Percentiles rank a stretch among this genome's conserved stretches.
Conservation (phyloP, 2,888 invertebrate genomes). For the Octodonta nipae region DNA sequence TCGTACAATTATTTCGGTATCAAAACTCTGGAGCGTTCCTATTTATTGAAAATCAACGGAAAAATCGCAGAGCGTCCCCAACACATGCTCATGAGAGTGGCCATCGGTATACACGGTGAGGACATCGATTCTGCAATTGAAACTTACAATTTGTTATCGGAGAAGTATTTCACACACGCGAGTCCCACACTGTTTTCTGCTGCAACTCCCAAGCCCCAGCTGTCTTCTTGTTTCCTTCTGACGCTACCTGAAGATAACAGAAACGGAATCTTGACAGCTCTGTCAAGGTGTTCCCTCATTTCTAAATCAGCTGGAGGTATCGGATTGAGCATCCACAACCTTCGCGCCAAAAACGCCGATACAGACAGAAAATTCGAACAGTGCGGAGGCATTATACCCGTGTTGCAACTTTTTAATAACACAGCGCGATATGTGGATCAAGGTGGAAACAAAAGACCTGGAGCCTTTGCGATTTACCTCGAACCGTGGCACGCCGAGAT, state of each 20-base stretch:
- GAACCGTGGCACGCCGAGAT: constrained; percentile 99
- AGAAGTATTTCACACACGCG: constrained; percentile 93
- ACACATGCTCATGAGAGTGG: constrained; percentile 95
- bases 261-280: constrained; percentile 84
- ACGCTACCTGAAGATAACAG: constrained; percentile 92
- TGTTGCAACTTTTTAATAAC: constrained; percentile 89
- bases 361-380: constrained; percentile 90
- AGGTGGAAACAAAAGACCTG: constrained; percentile 93
- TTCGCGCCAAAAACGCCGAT: constrained; percentile 78
- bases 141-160: constrained; percentile 90
- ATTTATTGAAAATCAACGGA: constrained; percentile 78
- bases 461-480: constrained; percentile 92
- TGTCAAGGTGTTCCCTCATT: constrained; percentile 85
- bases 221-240: constrained; percentile 89
- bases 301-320: constrained; percentile 97
- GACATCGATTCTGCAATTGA: constrained; percentile 86
- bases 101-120: constrained; percentile 86
- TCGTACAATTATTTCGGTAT: constrained; percentile 98
- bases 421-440: constrained; percentile 95
- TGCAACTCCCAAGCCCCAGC: constrained; percentile 78
- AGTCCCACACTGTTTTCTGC: constrained; percentile 95
- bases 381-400: constrained; percentile 91
- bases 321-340: constrained; percentile 90
- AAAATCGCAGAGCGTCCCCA: constrained; percentile 94
- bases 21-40: constrained; percentile 92